Conservation (phyloP, 2,888 invertebrate genomes). For the Leptogaster cylindrica region DNA sequence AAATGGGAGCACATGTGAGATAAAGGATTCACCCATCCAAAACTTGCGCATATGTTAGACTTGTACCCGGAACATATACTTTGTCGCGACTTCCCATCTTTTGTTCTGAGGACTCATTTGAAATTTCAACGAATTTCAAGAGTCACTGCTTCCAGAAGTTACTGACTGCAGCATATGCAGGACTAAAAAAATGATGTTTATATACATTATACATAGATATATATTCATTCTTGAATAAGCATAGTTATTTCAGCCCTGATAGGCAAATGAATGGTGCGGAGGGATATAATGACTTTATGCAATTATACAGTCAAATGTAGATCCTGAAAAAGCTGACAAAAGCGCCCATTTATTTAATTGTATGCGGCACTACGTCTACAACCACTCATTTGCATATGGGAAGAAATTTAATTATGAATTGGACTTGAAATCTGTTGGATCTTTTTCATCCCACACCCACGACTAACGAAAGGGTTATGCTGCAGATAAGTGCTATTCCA, state of each 20-base stretch:
- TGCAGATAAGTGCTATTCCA: too few relatives aligned
- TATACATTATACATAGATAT: not conserved
- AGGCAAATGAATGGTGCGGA: not conserved
- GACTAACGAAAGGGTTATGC: conserved; percentile 12
- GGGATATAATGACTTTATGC: conserved; percentile 3
- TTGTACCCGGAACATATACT: not conserved
- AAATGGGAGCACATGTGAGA: not conserved
- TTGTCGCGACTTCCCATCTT: not conserved
- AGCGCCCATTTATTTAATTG: conserved; percentile 3
- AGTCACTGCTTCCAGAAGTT: not conserved
- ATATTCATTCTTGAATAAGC: not conserved
- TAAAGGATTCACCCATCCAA: not conserved
- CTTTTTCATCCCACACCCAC: not conserved
- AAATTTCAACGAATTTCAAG: conserved; percentile 24
- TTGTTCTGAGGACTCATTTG: conserved; percentile 5
- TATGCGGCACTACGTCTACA: conserved; percentile 11
- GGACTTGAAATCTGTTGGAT: conserved; percentile 24
- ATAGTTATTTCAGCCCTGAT: not conserved
- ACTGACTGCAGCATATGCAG: not conserved
- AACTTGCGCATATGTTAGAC: not conserved
- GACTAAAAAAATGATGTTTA: too few relatives aligned
- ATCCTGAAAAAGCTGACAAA: conserved; percentile 11
- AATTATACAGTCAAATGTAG: conserved; percentile 9
- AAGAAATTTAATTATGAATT: conserved; percentile 37
- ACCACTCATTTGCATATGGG: conserved; percentile 27